phyloP scores from a whole-genome alignment of 1,140 invertebrate species.

The Neocloeon triangulifer region DNA sequence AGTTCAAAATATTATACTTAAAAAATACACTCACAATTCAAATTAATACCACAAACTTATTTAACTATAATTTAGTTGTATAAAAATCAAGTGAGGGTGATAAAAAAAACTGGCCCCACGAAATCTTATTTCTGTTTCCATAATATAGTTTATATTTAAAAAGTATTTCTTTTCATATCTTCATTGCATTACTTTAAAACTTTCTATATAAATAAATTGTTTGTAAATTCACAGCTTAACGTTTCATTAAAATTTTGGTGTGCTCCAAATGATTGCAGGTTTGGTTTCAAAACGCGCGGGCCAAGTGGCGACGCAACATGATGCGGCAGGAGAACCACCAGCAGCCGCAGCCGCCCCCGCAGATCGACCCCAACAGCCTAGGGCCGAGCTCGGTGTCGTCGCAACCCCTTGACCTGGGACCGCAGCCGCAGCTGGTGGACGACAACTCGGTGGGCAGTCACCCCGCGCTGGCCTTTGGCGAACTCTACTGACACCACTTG shows the following conservation, averaged over 20 bases:
- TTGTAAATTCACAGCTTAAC: too few species aligned
- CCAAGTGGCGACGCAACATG: conserved; percentile 78
- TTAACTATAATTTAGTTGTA: too few species aligned
- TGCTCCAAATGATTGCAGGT: too few species aligned
- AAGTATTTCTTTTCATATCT: too few species aligned
- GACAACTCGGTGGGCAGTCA: conserved; percentile 14
- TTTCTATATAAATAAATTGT: not conserved
- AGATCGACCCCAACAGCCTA: conserved; percentile 3
- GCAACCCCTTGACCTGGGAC: not conserved
- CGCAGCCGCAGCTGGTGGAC: not conserved
- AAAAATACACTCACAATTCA: too few species aligned
- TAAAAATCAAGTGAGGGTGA: too few species aligned
- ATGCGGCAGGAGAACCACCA: conserved; percentile 43
- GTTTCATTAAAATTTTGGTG: too few species aligned
- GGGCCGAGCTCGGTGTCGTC: not conserved
- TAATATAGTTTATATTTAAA: too few species aligned
- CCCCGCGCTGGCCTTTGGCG: conserved; percentile 21
- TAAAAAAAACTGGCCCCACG: too few species aligned
- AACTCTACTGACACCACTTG: conserved; percentile 19
- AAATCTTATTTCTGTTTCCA: too few species aligned
- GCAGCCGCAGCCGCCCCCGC: conserved; percentile 11
- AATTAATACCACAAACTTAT: too few species aligned
- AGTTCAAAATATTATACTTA: too few species aligned
- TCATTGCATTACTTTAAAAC: not conserved
- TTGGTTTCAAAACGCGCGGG: conserved; percentile 94